phyloP scores from a whole-genome alignment of 2,113 vertebrate species.

The Thomomys bottae region DNA sequence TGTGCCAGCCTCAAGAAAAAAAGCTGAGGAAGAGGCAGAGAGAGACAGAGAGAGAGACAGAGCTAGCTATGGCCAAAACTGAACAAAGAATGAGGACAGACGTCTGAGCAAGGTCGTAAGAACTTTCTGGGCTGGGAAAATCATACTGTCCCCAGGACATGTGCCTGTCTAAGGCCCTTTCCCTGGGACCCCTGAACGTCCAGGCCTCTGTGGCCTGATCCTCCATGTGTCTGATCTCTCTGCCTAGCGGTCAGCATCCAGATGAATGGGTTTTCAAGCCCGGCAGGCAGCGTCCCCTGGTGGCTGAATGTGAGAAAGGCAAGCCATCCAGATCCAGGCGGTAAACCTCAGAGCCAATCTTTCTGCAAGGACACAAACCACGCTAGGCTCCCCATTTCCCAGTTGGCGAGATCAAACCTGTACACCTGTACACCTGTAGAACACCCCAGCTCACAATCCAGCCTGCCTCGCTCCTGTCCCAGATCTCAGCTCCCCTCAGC shows the following conservation, averaged over 20 bases:
- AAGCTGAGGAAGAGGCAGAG: no score
- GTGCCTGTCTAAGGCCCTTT: neutral
- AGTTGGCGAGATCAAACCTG: no score
- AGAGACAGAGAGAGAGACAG: no score
- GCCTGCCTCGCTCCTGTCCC: neutral
- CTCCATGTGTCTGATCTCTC: neutral
- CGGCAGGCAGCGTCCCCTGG: constrained; percentile 15
- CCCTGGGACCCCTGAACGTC: neutral
- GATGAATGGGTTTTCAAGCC: neutral
- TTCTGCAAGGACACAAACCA: no score
- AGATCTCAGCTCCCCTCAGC: neutral
- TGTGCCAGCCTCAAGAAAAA: no score
- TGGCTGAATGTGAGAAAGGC: neutral
- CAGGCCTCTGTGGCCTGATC: accelerated
- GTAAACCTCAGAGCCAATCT: no score
- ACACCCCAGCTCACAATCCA: neutral
- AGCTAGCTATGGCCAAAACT: neutral
- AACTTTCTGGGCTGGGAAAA: neutral
- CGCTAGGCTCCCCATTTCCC: no score
- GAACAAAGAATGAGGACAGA: neutral
- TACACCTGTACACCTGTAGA: no score
- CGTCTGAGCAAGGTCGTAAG: neutral
- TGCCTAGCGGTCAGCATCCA: neutral
- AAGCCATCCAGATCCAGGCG: neutral
- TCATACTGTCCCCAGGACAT: neutral